Base-by-base conservation (phyloP, 2,888 invertebrate species). In the Xanthia togata region DNA sequence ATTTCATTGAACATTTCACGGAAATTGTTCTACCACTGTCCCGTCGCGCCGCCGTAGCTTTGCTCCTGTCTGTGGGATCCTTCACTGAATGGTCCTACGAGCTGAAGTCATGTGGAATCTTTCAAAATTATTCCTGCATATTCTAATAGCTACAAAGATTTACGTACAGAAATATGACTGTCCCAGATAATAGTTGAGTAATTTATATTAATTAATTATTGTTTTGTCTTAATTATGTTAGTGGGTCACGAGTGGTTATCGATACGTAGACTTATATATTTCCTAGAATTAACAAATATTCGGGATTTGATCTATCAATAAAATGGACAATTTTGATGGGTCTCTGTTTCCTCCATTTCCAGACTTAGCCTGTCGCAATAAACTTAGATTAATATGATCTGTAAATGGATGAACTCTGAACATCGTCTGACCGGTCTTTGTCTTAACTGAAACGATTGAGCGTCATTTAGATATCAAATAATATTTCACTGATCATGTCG, bases 341-440 rank as follows among this genome's bases (percentile, higher is more conserved):
- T 60, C 1, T 60, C 1, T 4, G 20, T 35, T 35, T 60, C 9
- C 4, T 35, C 3, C 31, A n/a, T n/a, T n/a, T n/a, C n/a, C n/a
- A n/a, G 31, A 31, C 31, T 31, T 31, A 31, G 31, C 31, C 31
- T 31, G 31, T 31, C 31, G 14, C 26, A 65, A 75, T 72, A 26
- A 73, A 84, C 23, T 80, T 41, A 71, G 31, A 73, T 84, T 64
- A 70, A 70, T 76, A 20, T 57, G 81, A 67, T 69, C 71, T 67
- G 12, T 57, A 47, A 64, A 76, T 69, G 17, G 76, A 53, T 77
- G 77, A 62, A 81, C 85, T 77, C 81, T 83, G 81, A 12, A 62
- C 85, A 12, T 62, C 57, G 23, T 57, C 68, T 57, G 81, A 50
- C 11, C 47, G 50, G 20, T 55, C 57, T 55, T 68, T 81, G 73